Evolutionary conservation across 2,113 vertebrate genomes (phyloP).

Genomic region (zebrafish (Danio rerio)): GRCz12tu NC_133187.1:11555001-11555500

Average conservation of each 20-base stretch:
- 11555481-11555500: conserved; percentile 38
- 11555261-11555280: background rate
- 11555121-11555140: too few relatives aligned
- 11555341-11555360: conserved; percentile 56
- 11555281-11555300: background rate
- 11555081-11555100: too few relatives aligned
- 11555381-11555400: conserved; percentile 60
- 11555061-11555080: too few relatives aligned
- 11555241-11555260: background rate
- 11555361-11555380: conserved; percentile 60
- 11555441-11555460: conserved; percentile 22
- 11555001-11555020: too few relatives aligned
- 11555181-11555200: background rate
- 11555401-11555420: conserved; percentile 53
- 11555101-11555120: too few relatives aligned
- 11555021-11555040: too few relatives aligned
- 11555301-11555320: background rate
- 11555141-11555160: too few relatives aligned
- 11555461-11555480: conserved; percentile 47
- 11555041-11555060: too few relatives aligned
- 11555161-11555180: background rate
- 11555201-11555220: background rate
- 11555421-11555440: conserved; percentile 45
- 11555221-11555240: background rate
- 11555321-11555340: conserved; percentile 34